Conservation (phyloP, 2,888 invertebrate species). For the Griposia aprilina region DNA sequence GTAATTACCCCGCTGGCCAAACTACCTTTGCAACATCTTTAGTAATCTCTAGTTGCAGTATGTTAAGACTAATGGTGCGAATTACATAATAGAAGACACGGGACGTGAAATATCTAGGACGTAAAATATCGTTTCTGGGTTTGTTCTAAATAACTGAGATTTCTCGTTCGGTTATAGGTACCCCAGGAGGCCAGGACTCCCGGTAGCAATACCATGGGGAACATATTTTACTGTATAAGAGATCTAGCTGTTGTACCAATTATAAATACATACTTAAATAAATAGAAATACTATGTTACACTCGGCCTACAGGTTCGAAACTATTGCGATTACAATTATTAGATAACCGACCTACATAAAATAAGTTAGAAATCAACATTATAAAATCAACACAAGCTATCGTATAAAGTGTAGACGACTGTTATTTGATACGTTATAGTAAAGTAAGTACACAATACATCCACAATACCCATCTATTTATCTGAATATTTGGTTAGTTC, state of each 20-base stretch:
- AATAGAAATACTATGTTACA: neutral
- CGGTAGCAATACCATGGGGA: neutral
- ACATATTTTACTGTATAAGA: neutral
- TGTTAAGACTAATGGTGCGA: too few relatives aligned
- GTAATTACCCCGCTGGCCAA: too few relatives aligned
- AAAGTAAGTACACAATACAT: too few relatives aligned
- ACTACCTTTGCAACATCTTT: too few relatives aligned
- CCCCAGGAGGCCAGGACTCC: too few relatives aligned
- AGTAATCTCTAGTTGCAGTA: too few relatives aligned
- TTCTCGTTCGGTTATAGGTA: neutral
- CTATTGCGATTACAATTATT: too few relatives aligned
- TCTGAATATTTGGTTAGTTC: conserved; percentile 26
- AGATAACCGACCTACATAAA: neutral
- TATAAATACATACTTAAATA: neutral
- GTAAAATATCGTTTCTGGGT: too few relatives aligned
- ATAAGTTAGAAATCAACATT: conserved; percentile 1
- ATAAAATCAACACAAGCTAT: neutral
- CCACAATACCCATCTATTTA: neutral
- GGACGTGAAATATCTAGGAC: neutral
- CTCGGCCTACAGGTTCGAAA: neutral
- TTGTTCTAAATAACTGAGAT: neutral
- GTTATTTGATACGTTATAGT: neutral
- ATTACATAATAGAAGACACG: neutral
- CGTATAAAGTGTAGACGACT: neutral
- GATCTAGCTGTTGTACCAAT: neutral